phyloP scores from a whole-genome alignment of 1,140 invertebrate species.

The Heliconius congener region DNA sequence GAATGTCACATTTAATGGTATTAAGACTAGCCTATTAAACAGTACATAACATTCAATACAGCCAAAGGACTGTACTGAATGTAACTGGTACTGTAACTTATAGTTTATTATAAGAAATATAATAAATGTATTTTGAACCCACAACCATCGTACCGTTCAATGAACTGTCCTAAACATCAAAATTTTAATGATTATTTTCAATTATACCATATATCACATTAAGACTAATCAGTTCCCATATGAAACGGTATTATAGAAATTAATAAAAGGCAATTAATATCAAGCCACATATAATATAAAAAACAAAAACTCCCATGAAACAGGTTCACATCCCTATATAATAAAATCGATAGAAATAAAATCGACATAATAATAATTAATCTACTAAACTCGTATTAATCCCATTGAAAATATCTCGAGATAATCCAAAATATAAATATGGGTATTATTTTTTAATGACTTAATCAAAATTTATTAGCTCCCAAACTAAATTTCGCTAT shows the following conservation, averaged over 20 bases:
- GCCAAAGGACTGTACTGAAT: no score
- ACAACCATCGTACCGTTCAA: not conserved
- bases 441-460: constrained; percentile 44
- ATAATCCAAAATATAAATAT: constrained; percentile 43
- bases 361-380: constrained; percentile 33
- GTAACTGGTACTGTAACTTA: no score
- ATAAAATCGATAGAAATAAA: constrained; percentile 26
- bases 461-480: constrained; percentile 52
- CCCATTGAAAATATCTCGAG: constrained; percentile 18
- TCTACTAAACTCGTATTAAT: constrained; percentile 26
- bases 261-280: constrained; percentile 14
- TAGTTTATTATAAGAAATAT: no score
- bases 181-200: constrained; percentile 1
- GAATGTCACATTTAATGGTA: no score
- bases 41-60: no score
- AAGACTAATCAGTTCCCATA: not conserved
- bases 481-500: constrained; percentile 41
- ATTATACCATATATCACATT: constrained; percentile 6
- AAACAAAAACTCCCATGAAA: constrained; percentile 28
- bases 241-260: not conserved
- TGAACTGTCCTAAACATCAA: not conserved
- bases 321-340: constrained; percentile 7
- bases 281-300: not conserved
- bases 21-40: no score
- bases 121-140: not conserved